Base-by-base conservation (phyloP, 1,140 invertebrate genomes). In the Drosophila setifemur region DNA sequence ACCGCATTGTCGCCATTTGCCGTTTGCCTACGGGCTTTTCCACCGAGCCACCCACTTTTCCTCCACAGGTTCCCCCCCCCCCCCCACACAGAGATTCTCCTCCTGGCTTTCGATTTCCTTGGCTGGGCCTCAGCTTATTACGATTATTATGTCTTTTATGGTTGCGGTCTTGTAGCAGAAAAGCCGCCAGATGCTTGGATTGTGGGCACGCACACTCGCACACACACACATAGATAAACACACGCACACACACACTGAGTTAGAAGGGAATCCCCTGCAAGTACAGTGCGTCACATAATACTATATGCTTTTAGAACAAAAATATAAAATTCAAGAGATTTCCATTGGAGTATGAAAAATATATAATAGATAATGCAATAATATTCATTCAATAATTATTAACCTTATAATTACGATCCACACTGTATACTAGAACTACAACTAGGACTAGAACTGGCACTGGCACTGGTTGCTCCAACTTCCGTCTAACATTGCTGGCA, bases 1-100 rank as follows among this genome's bases (percentile, higher is more conserved):
- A 63, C 57, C 60, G 49, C 68, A 77, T 78, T 77, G 57, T 77
- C 73, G 71, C 58, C 69, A 47, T 43, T 43, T 66, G 53, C 37
- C 33, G 11, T 48, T 54, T 40, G 44, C 64, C 26, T 16, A 35
- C 73, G 18, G 53, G 37, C 47, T 31, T 48, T 73, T 26, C 18
- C 3, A n/a, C n/a, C n/a, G n/a, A n/a, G n/a, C 43, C 8, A 6
- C 11, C 12, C 19, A n/a, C 3, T 5, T n/a, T n/a, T 31, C 1
- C 28, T 8, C 25, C 9, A 6, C 6, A 21, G n/a, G 12, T 28
- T 21, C 19, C 28, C 16, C 11, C 21, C n/a, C 16, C 2, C 11
- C 12, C 25, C 28, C 28, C 9, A 3, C n/a, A 3, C 3, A 9
- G 28, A n/a, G 8, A 3, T 29, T 29, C 11, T n/a, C n/a, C 12